Evolutionary conservation across 2,797 vertebrate genomes (phyloP).

Genomic region (Paramormyrops hopkinsi): DNA sequence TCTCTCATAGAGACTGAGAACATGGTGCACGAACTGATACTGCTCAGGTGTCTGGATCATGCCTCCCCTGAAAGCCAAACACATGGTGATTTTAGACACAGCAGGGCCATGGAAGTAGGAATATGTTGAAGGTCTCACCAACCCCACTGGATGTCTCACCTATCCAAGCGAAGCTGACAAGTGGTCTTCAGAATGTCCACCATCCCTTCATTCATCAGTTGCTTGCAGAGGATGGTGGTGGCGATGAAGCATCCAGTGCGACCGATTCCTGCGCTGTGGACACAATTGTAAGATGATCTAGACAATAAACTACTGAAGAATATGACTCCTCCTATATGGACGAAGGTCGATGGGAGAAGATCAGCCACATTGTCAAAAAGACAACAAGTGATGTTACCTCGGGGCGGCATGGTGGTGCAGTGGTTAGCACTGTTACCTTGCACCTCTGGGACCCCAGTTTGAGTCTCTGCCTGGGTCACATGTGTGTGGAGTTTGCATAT

Average conservation of each 20-base stretch:
- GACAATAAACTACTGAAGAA: neutral
- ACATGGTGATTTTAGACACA: neutral
- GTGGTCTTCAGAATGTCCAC: conserved; percentile 92
- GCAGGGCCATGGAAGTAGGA: conserved; percentile 53
- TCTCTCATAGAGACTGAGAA: conserved; percentile 93
- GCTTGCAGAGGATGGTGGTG: conserved; percentile 93
- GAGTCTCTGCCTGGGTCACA: no score
- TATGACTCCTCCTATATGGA: neutral
- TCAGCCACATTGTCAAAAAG: neutral
- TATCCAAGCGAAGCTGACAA: conserved; percentile 93
- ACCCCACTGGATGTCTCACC: conserved; percentile 63
- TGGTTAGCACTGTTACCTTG: no score
- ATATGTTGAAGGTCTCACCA: conserved; percentile 86
- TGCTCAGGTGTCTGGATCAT: conserved; percentile 99
- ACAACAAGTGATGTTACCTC: neutral
- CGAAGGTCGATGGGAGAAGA: neutral
- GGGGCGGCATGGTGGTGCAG: no score
- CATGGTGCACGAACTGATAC: conserved; percentile 98
- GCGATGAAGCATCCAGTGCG: conserved; percentile 98
- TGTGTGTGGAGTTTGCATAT: no score
- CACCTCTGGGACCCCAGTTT: no score
- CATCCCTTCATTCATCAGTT: conserved; percentile 83
- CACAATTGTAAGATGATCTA: neutral
- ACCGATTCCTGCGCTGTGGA: conserved; percentile 85
- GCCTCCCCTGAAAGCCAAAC: conserved; percentile 72